Base-by-base conservation (phyloP, 2,888 invertebrate species). In the Dione juno region DNA sequence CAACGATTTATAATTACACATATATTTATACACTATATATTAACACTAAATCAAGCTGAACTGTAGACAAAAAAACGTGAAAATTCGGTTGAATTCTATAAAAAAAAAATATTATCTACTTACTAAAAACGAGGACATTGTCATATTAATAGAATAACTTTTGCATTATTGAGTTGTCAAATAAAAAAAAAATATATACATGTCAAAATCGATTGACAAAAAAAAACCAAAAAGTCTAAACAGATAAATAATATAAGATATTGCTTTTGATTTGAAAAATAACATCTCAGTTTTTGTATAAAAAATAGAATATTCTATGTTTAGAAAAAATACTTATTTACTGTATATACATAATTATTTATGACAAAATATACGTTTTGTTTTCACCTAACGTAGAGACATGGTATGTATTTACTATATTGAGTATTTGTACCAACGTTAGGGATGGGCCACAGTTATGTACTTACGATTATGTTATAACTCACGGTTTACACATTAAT, bases 391-490 rank as follows among this genome's bases (percentile, higher is more conserved):
- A 65, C 70, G 28, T 72, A 40, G 10, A 57, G 71, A 69, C 77
- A 78, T 82, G 80, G 76, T 81, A 84, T 88, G 89, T 89, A 90
- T 89, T 88, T 83, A 83, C 83, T 88, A 89, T 88, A 89, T 85
- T 88, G 90, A 92, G 90, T 91, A 90, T 92, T 92, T 92, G 91
- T 91, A 91, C 92, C 92, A 86, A 88, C 84, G 83, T 84, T 77
- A 83, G 83, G 82, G 83, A 83, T 85, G 81, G 82, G 83, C 82
- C 81, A 82, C 75, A 74, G 63, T 81, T 81, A 83, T 69, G 63
- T 69, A 75, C 85, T 85, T 85, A 82, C 80, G 54, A 75, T 77
- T 80, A 83, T 80, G 79, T 80, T 80, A 41, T 84, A 89, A 90
- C 90, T 90, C 89, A 81, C 83, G 79, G 83, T 80, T 84, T 61